These are phyloP conservation scores for Drosophila robusta DNA, from an alignment of 2,888 invertebrate species.

Conservation along the genomic window DNA sequence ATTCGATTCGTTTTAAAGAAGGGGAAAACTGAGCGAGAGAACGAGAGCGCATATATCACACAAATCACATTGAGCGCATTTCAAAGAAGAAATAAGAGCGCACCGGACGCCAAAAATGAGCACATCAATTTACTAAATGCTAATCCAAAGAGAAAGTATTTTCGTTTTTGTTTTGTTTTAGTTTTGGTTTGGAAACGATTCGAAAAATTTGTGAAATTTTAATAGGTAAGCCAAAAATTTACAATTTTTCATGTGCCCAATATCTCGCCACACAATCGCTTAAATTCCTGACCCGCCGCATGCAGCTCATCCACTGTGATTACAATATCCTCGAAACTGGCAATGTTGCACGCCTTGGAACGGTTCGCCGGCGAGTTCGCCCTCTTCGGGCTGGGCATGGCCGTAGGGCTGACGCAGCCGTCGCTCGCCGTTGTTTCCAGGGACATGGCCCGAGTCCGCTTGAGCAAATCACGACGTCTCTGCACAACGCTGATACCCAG, in stretches of 20 bases:
- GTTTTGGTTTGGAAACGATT: background rate
- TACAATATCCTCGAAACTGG: constrained; percentile 78
- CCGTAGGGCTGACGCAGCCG: constrained; percentile 44
- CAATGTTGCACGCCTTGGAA: constrained; percentile 12
- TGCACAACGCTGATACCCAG: constrained; percentile 23
- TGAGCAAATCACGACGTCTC: constrained; percentile 75
- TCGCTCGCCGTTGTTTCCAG: constrained; percentile 45
- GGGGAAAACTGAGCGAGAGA: constrained; percentile 1
- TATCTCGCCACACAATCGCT: constrained; percentile 80
- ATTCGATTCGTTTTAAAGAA: constrained; percentile 34
- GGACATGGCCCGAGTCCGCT: constrained; percentile 79
- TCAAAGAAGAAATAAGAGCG: constrained; percentile 1
- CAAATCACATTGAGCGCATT: constrained; percentile 54
- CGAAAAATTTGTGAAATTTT: constrained; percentile 79
- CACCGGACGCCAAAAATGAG: constrained; percentile 14
- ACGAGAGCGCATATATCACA: constrained; percentile 55
- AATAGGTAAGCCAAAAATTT: constrained; percentile 63
- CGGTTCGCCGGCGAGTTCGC: constrained; percentile 58
- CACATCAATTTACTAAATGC: constrained; percentile 20
- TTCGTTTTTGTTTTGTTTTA: constrained; percentile 5
- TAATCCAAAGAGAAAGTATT: constrained; percentile 7
- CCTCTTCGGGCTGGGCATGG: constrained; percentile 56
- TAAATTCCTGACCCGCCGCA: constrained; percentile 78
- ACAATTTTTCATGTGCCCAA: constrained; percentile 70
- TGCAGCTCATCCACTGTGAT: constrained; percentile 82